Conservation (phyloP, 1,140 invertebrate species). For the Holotrichia oblita region DNA sequence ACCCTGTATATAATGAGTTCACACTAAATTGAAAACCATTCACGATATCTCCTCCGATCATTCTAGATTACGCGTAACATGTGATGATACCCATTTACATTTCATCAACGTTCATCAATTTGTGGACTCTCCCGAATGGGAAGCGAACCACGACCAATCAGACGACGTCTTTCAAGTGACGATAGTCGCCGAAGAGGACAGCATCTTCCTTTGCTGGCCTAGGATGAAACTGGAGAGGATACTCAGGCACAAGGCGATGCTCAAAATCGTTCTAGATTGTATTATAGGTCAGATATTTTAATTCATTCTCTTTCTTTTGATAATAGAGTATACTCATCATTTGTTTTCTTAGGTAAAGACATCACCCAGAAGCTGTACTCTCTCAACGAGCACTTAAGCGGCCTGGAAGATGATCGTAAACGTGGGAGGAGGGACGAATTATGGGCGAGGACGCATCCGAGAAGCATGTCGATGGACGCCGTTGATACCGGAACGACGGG, state of each 20-base stretch:
- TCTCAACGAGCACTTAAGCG: slow-evolving; percentile 75
- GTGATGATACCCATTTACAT: slow-evolving; percentile 83
- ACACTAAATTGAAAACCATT: too few species aligned
- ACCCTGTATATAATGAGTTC: too few species aligned
- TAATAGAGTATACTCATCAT: too few species aligned
- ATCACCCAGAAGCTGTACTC: slow-evolving; percentile 87
- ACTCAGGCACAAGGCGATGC: slow-evolving; percentile 74
- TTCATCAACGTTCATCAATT: slow-evolving; percentile 84
- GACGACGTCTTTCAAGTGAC: slow-evolving; percentile 86
- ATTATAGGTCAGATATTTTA: slow-evolving; percentile 77
- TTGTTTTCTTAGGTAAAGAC: slow-evolving; percentile 72
- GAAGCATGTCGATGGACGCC: slow-evolving; percentile 80
- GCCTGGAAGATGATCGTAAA: slow-evolving; percentile 61
- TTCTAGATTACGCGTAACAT: slow-evolving; percentile 78
- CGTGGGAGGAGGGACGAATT: slow-evolving; percentile 58
- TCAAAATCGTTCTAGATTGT: slow-evolving; percentile 78
- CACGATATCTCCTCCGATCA: background rate
- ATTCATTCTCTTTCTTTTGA: too few species aligned
- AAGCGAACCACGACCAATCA: slow-evolving; percentile 77
- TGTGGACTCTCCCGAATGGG: slow-evolving; percentile 89
- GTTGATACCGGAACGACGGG: slow-evolving; percentile 80
- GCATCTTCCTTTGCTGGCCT: slow-evolving; percentile 81
- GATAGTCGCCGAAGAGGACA: slow-evolving; percentile 80
- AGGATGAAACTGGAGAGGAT: slow-evolving; percentile 76
- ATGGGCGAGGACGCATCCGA: slow-evolving; percentile 65